Percentiles rank a stretch among this genome's conserved stretches.
Evolutionary conservation across 1,140 invertebrate species (phyloP).

Genomic region (Leptoteleia sp.): DNA sequence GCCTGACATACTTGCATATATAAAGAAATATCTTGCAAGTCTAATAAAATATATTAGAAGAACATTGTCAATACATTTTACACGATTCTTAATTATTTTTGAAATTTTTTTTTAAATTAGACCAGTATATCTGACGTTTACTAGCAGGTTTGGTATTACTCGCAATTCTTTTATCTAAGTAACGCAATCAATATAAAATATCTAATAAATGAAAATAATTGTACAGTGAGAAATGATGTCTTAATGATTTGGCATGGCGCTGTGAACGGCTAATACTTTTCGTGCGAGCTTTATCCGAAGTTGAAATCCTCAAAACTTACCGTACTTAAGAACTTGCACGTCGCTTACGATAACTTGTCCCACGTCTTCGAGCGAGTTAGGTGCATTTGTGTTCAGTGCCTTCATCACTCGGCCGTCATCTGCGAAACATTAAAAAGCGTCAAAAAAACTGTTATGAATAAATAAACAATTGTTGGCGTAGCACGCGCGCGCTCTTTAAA

Average conservation of each 20-base stretch:
- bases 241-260: constrained; percentile 6
- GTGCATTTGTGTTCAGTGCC: constrained; percentile 90
- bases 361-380: constrained; percentile 77
- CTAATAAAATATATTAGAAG: too few species aligned
- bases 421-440: constrained; percentile 75
- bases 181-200: too few species aligned
- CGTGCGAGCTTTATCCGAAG: constrained; percentile 29
- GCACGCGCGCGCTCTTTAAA: constrained; percentile 33
- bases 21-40: not conserved
- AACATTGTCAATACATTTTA: too few species aligned
- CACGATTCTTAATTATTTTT: too few species aligned
- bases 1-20: too few species aligned
- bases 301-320: constrained; percentile 69
- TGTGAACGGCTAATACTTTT: not conserved
- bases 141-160: too few species aligned
- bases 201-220: too few species aligned
- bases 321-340: constrained; percentile 79
- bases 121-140: too few species aligned
- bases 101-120: too few species aligned
- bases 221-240: not conserved
- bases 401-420: constrained; percentile 96
- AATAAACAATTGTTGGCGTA: too few species aligned
- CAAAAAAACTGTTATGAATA: constrained; percentile 57
- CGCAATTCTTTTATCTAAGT: too few species aligned
- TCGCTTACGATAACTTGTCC: constrained; percentile 79